These are phyloP conservation scores for Habroteleia sp. DNA, from an alignment of 2,888 invertebrate genomes.

Conservation along the genomic window DNA sequence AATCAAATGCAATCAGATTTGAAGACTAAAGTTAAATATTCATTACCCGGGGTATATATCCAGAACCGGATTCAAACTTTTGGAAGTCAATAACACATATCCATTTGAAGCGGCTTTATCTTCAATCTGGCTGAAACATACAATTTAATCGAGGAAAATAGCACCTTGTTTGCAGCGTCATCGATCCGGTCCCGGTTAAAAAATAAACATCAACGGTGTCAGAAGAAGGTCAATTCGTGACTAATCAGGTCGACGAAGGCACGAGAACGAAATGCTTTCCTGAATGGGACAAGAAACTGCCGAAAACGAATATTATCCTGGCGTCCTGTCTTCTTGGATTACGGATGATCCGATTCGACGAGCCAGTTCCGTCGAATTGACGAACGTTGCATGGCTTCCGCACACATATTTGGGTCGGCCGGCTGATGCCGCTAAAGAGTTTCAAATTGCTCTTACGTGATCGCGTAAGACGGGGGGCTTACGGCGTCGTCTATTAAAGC, in stretches of 20 bases:
- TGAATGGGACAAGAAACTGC: conserved; percentile 42
- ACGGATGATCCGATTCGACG: conserved; percentile 66
- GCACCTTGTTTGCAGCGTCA: conserved; percentile 1
- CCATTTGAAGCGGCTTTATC: not conserved
- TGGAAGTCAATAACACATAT: conserved; percentile 24
- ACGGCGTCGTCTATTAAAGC: conserved; percentile 51
- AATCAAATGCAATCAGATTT: conserved; percentile 22
- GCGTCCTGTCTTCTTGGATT: conserved; percentile 63
- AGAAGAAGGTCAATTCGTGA: conserved; percentile 9
- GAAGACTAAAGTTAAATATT: conserved; percentile 32
- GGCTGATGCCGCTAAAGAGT: conserved; percentile 48
- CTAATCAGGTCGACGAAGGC: conserved; percentile 42
- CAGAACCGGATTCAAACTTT: conserved; percentile 20
- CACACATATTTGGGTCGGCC: conserved; percentile 28
- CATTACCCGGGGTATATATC: conserved; percentile 28
- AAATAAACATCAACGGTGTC: conserved; percentile 1
- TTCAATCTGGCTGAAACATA: conserved; percentile 9
- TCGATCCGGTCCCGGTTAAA: conserved; percentile 20
- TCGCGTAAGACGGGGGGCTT: conserved; percentile 56
- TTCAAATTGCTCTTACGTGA: conserved; percentile 63
- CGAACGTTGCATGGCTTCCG: conserved; percentile 43
- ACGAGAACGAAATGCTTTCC: conserved; percentile 43
- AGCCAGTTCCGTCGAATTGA: conserved; percentile 60
- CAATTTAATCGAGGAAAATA: conserved; percentile 16
- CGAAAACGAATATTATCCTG: conserved; percentile 62